Base-by-base conservation (phyloP, 1,140 invertebrate genomes). In the Megathymus violae region DNA sequence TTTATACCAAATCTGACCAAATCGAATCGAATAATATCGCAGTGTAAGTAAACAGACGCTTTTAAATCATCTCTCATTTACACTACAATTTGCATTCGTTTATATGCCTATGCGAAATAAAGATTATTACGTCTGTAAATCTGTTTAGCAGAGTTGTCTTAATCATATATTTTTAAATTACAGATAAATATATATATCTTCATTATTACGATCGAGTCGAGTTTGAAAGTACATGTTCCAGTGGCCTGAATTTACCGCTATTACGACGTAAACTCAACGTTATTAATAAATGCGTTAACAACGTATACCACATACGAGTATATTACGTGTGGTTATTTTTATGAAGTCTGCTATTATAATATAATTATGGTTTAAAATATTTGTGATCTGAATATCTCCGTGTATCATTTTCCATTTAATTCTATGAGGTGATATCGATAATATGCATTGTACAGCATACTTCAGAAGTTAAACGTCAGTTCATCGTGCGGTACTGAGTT, bases 221-320 rank as follows among this genome's bases (percentile, higher is more conserved):
- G n/a, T n/a, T n/a, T n/a, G n/a, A n/a, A n/a, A n/a, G n/a, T n/a
- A 41, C 13, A 15, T 60, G 52, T 36, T 31, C 56, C 41, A 51
- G 22, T 59, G 67, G 51, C 63, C 67, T 59, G 59, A 56, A 65
- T 69, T 59, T 44, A 27, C 62, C 43, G 47, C 50, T 27, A 69
- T 69, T 66, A 65, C 63, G 51, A 65, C 50, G 66, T 59, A 65
- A 38, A 43, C 36, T 27, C 19, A 43, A 56, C 52, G 52, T 38
- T 46, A 25, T 27, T 56, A 43, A 43, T 43, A 43, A 56, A 27
- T 43, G 41, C 51, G n/a, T 19, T 38, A 14, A 43, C 38, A 56
- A 38, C 40, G 40, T 56, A 43, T 43, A 56, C 40, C 19, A 5
- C 19, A 22, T 22, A 22, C 5, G n/a, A n/a, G 5, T 5, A 22